phyloP scores from a whole-genome alignment of 1,140 invertebrate species.

The Penaeus chinensis region DNA sequence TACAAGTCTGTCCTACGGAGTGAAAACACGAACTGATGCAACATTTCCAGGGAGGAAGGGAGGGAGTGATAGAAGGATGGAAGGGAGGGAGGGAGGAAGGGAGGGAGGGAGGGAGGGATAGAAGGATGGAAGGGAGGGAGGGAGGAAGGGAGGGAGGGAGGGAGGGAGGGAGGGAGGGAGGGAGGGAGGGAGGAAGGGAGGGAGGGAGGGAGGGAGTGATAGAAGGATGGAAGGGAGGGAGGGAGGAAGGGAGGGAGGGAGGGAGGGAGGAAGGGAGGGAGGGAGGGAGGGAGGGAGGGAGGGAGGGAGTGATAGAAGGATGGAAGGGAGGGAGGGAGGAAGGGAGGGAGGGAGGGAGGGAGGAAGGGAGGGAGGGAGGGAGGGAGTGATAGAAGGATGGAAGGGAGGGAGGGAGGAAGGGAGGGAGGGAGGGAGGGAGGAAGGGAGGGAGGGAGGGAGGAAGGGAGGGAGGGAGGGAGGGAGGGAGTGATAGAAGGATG shows the following conservation, averaged over 20 bases:
- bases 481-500: neutral
- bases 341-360: neutral
- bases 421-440: neutral
- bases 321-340: neutral
- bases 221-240: neutral
- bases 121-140: neutral
- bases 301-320: neutral
- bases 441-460: no score
- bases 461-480: no score
- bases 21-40: no score
- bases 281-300: neutral
- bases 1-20: no score
- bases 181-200: neutral
- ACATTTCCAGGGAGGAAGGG: neutral
- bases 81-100: neutral
- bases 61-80: neutral
- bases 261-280: neutral
- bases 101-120: neutral
- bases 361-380: neutral
- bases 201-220: no score
- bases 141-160: neutral
- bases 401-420: neutral
- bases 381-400: neutral
- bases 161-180: neutral
- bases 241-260: neutral